phyloP scores from a whole-genome alignment of 2,888 invertebrate genomes.

The Leucozona laternaria region DNA sequence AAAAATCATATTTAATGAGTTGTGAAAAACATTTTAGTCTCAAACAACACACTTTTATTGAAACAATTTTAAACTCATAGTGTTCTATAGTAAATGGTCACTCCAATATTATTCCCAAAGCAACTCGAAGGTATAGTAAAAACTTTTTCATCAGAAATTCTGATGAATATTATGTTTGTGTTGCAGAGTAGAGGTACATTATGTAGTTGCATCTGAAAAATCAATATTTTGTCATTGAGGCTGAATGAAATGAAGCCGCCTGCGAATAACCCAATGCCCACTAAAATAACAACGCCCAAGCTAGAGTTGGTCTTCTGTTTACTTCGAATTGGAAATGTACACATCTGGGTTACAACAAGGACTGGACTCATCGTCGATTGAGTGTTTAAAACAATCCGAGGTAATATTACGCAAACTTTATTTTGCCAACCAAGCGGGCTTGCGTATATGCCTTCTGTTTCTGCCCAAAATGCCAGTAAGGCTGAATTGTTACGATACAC shows the following conservation, averaged over 20 bases:
- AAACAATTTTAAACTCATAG: too few species aligned
- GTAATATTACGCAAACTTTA: slow-evolving; percentile 66
- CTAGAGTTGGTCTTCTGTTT: slow-evolving; percentile 10
- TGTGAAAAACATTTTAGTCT: too few species aligned
- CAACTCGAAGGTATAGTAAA: not conserved
- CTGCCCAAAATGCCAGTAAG: not conserved
- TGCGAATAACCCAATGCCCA: slow-evolving; percentile 28
- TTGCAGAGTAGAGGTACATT: too few species aligned
- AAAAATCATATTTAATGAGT: too few species aligned
- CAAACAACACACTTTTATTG: too few species aligned
- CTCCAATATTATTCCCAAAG: not conserved
- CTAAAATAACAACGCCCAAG: slow-evolving; percentile 37
- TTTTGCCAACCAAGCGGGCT: slow-evolving; percentile 4
- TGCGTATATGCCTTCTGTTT: not conserved
- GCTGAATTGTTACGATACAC: slow-evolving; percentile 3
- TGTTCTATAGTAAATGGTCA: not conserved
- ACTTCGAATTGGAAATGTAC: slow-evolving; percentile 31
- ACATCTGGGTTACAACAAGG: slow-evolving; percentile 45
- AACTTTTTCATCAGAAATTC: slow-evolving; percentile 18
- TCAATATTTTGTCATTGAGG: slow-evolving; percentile 63
- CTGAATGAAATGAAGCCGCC: slow-evolving; percentile 29
- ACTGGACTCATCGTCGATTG: slow-evolving; percentile 40
- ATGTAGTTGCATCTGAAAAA: slow-evolving; percentile 42
- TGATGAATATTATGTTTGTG: not conserved
- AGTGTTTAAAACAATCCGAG: slow-evolving; percentile 62